phyloP scores from a whole-genome alignment of 2,888 invertebrate species.

The Arge pagana region DNA sequence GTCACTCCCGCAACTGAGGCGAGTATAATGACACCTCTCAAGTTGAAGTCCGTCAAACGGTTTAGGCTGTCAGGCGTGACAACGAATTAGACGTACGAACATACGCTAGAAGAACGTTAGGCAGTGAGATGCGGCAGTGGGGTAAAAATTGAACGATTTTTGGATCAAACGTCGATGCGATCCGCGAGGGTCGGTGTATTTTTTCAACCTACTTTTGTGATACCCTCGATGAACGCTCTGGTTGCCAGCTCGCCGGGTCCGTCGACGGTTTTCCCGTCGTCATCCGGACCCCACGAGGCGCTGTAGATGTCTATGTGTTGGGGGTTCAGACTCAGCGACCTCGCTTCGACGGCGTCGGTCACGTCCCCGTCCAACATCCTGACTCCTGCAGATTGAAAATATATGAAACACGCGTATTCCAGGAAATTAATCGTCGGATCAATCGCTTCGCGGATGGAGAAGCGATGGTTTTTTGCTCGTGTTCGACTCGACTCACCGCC shows the following conservation, averaged over 20 bases:
- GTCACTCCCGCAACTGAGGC: no score
- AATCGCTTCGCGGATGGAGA: not conserved
- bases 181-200: not conserved
- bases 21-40: no score
- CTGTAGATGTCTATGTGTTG: conserved; percentile 99
- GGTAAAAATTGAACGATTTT: conserved; percentile 6
- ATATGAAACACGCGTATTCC: no score
- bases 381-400: conserved; percentile 69
- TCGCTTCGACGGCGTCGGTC: conserved; percentile 97
- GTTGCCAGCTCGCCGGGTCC: conserved; percentile 96
- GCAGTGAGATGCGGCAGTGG: no score
- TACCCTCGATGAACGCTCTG: conserved; percentile 94
- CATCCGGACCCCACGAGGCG: conserved; percentile 98
- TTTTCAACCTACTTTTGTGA: conserved; percentile 74
- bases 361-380: conserved; percentile 98
- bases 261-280: conserved; percentile 97
- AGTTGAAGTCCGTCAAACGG: no score
- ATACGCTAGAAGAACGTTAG: no score
- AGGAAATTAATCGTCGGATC: no score
- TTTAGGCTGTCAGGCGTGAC: no score
- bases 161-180: not conserved
- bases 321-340: conserved; percentile 89
- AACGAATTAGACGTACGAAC: no score
- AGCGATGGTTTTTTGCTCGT: not conserved
- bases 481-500: conserved; percentile 68